Percentiles rank a stretch among this genome's conserved stretches.
These are phyloP conservation scores for Chironomus tepperi DNA, from an alignment of 1,140 invertebrate species.

Conservation along the genomic window DNA sequence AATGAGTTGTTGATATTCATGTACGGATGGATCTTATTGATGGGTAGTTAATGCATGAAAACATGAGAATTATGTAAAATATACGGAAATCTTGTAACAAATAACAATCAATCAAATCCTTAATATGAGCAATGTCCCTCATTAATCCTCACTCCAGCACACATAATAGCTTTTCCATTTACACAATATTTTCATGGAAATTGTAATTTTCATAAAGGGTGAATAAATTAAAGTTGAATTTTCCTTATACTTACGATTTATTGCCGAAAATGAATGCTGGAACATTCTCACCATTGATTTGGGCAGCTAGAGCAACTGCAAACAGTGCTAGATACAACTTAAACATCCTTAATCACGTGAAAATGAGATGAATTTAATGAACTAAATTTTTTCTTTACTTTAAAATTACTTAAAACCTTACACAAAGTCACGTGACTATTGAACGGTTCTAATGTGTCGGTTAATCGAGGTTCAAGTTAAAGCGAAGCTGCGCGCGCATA, in stretches of 20 bases:
- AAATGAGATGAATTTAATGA: background rate
- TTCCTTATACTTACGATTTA: background rate
- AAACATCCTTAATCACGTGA: background rate
- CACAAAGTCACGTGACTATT: background rate
- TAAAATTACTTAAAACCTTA: background rate
- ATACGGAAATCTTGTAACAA: too few species aligned
- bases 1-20: too few species aligned
- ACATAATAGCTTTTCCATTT: background rate
- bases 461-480: too few species aligned
- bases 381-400: background rate
- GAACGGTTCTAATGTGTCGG: background rate
- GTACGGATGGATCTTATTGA: too few species aligned
- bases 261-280: background rate
- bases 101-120: background rate
- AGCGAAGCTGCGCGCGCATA: background rate
- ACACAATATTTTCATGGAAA: background rate
- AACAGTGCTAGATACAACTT: background rate
- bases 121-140: background rate
- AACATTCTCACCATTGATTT: constrained; percentile 5
- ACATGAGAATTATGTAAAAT: too few species aligned
- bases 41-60: too few species aligned
- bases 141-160: background rate
- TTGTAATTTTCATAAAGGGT: constrained; percentile 1
- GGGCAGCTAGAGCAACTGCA: background rate
- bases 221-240: background rate